Percentiles rank a stretch among this genome's conserved stretches.
Evolutionary conservation across 2,113 vertebrate genomes (phyloP).

Genomic region (Muntiacus reevesi): DNA sequence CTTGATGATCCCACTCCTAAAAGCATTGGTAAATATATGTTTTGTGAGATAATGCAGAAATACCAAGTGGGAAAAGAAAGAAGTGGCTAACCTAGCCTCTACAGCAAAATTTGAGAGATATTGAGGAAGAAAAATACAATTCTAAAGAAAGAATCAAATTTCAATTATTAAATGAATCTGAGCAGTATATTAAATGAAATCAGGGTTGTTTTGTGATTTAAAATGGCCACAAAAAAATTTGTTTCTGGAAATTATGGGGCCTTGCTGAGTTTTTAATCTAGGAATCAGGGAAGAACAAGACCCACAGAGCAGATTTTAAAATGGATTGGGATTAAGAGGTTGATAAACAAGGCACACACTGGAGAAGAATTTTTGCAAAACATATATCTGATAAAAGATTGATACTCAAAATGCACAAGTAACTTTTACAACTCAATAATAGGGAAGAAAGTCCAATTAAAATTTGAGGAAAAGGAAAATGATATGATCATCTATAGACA

Average conservation of each 20-base stretch:
- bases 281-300: background rate
- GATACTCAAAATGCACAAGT: background rate
- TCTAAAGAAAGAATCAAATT: background rate
- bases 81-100: background rate
- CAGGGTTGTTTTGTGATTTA: background rate
- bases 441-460: background rate
- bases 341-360: background rate
- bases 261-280: background rate
- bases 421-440: background rate
- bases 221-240: background rate
- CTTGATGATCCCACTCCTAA: background rate
- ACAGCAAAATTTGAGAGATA: background rate
- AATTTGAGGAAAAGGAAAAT: too few species aligned
- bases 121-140: background rate
- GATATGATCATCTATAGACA: background rate
- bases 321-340: background rate
- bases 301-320: background rate
- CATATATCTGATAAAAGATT: background rate
- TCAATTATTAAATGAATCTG: background rate
- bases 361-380: background rate
- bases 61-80: background rate
- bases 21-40: background rate
- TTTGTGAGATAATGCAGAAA: background rate
- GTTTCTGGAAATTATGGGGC: background rate
- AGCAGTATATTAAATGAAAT: background rate